Percentiles rank a stretch among this genome's conserved stretches.
Evolutionary conservation across 2,888 invertebrate species (phyloP).

Genomic region (Polyommatus iphigenia): DNA sequence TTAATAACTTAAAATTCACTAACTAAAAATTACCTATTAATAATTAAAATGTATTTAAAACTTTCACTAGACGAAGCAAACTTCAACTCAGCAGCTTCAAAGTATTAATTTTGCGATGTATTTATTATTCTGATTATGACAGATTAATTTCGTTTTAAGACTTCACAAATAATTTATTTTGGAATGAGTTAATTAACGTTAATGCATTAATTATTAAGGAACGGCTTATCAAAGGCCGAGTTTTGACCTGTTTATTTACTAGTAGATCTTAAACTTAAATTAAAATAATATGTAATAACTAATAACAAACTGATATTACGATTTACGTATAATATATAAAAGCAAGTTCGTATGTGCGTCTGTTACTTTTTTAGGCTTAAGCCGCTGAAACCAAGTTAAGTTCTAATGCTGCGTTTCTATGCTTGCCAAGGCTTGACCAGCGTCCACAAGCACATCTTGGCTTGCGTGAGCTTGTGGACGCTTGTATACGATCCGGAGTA

Average conservation of each 20-base stretch:
- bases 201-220: background rate
- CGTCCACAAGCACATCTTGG: too few species aligned
- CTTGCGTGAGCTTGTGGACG: too few species aligned
- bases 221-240: background rate
- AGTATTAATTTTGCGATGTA: constrained; percentile 5
- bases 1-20: background rate
- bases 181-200: background rate
- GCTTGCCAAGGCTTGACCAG: too few species aligned
- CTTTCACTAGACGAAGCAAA: background rate
- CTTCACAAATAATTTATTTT: background rate
- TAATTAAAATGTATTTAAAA: background rate
- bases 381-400: too few species aligned
- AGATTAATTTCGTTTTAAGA: constrained; percentile 12
- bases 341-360: too few species aligned
- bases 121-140: constrained; percentile 17
- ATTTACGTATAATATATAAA: too few species aligned
- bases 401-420: too few species aligned
- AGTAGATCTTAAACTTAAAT: too few species aligned
- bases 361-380: too few species aligned
- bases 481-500: too few species aligned
- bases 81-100: background rate
- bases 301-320: too few species aligned
- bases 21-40: background rate
- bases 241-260: background rate
- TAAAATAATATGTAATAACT: too few species aligned